Evolutionary conservation across 2,113 vertebrate species (phyloP).

Genomic region (Spilogale gracilis): DNA sequence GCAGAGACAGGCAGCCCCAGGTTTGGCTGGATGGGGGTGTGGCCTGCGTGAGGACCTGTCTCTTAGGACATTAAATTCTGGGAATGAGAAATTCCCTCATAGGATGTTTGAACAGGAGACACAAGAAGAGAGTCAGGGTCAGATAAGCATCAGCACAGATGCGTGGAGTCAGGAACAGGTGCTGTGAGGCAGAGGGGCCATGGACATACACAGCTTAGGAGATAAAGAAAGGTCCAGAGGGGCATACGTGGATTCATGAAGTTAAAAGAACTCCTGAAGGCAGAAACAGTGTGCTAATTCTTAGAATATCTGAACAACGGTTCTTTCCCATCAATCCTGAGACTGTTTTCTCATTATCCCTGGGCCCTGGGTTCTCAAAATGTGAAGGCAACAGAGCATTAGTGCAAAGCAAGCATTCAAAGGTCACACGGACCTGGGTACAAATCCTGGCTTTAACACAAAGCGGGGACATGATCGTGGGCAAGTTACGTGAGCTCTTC

Average conservation of each 20-base stretch:
- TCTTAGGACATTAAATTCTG: not conserved
- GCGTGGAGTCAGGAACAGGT: not conserved
- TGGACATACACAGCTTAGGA: not conserved
- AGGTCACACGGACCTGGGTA: not conserved
- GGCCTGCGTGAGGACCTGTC: not conserved
- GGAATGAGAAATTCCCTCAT: not conserved
- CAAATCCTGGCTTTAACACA: not conserved
- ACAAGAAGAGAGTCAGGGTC: not conserved
- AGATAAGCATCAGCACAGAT: not conserved
- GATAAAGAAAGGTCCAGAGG: not conserved
- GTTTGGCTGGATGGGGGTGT: rapidly evolving
- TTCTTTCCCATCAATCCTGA: not conserved
- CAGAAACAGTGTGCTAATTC: not conserved
- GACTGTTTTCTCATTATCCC: not conserved
- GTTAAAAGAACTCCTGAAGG: not conserved
- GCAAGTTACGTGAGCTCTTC: not conserved
- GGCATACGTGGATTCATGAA: rapidly evolving
- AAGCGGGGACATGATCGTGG: not conserved
- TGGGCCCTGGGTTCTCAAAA: not conserved
- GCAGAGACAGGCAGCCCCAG: not conserved
- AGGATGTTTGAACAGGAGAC: not conserved
- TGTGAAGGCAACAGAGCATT: not conserved
- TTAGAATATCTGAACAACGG: not conserved
- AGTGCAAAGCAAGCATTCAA: not conserved
- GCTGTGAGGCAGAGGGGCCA: too few relatives aligned